Conservation (phyloP, 2,888 invertebrate genomes). For the Sesia apiformis region DNA sequence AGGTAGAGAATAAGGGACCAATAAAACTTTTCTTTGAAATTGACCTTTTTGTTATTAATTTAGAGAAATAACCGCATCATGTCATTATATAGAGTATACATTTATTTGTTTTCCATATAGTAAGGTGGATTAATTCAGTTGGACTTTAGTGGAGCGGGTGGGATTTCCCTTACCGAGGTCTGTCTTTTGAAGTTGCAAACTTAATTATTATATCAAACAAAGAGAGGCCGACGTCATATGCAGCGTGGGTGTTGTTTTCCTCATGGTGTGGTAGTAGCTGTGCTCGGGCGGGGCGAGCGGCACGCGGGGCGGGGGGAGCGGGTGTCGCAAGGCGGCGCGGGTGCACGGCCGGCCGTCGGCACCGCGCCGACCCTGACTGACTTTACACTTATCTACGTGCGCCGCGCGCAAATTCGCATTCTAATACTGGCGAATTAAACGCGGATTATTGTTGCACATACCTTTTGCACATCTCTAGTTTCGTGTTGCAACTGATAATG, state of each 20-base stretch:
- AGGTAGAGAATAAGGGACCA: no score
- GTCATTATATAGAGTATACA: no score
- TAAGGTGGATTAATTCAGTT: no score
- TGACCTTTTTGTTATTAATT: no score
- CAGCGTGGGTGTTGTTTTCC: conserved; percentile 21
- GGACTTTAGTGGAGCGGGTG: no score
- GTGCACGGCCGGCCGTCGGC: conserved; percentile 73
- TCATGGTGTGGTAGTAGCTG: conserved; percentile 10
- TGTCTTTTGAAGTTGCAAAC: no score
- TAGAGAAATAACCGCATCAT: no score
- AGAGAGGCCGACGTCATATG: background rate
- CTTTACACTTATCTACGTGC: conserved; percentile 69
- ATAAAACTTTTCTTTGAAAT: no score
- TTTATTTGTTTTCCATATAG: no score
- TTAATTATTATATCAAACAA: no score
- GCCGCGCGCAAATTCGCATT: conserved; percentile 67
- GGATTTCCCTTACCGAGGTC: no score
- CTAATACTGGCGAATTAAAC: conserved; percentile 64
- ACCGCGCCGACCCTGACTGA: conserved; percentile 73
- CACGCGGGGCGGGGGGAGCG: conserved; percentile 14
- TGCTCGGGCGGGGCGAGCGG: conserved; percentile 4
- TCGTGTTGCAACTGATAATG: background rate
- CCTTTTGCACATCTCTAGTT: conserved; percentile 22
- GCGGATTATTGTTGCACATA: conserved; percentile 26
- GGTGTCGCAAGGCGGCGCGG: conserved; percentile 55